Evolutionary conservation across 2,797 vertebrate genomes (phyloP).

Genomic region (Cossypha dichroa): DNA sequence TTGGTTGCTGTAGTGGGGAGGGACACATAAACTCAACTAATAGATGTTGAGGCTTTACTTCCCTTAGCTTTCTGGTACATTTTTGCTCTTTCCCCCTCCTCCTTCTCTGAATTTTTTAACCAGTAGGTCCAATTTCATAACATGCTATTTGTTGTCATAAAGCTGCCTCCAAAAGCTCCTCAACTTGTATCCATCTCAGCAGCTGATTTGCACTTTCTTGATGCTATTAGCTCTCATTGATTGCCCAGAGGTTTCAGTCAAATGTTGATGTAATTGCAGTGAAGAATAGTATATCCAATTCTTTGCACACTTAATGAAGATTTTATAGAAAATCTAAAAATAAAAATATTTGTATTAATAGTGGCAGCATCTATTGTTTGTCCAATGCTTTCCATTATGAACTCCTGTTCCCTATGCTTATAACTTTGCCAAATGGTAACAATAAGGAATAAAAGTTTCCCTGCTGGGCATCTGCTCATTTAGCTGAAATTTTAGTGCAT

Average conservation of each 20-base stretch:
- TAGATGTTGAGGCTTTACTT: background rate
- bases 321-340: conserved; percentile 44
- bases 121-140: background rate
- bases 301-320: background rate
- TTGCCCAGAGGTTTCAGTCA: background rate
- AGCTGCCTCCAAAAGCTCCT: background rate
- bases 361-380: background rate
- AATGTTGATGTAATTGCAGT: background rate
- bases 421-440: conserved; percentile 22
- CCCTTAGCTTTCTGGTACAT: background rate
- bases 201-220: background rate
- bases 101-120: background rate
- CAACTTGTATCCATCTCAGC: background rate
- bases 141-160: background rate
- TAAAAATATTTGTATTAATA: conserved; percentile 13
- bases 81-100: background rate
- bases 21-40: background rate
- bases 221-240: background rate
- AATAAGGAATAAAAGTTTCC: conserved; percentile 27
- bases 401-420: background rate
- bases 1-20: background rate
- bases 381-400: background rate
- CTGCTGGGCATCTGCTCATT: conserved; percentile 20
- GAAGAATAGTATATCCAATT: background rate
- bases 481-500: conserved; percentile 12